Evolutionary conservation across 2,797 vertebrate species (phyloP).

Genomic region (Sebastes reedi): DNA sequence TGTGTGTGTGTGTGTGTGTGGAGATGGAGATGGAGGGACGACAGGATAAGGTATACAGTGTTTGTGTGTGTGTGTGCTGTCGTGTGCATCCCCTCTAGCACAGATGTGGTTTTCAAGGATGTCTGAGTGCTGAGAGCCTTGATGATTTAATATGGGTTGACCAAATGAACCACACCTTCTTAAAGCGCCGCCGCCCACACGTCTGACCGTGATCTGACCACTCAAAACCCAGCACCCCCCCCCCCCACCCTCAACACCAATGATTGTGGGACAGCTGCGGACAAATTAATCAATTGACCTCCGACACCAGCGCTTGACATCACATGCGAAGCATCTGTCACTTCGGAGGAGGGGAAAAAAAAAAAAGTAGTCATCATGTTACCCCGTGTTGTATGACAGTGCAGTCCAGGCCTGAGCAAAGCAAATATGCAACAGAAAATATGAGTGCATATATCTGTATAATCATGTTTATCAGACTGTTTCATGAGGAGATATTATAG

Average conservation of each 20-base stretch:
- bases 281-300: conserved; percentile 79
- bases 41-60: conserved; percentile 46
- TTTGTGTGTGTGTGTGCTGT: conserved; percentile 28
- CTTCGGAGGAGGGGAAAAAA: conserved; percentile 17
- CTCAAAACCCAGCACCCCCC: conserved; percentile 34
- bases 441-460: conserved; percentile 30
- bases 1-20: conserved; percentile 21
- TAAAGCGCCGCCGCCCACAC: conserved; percentile 45
- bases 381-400: conserved; percentile 31
- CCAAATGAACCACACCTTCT: conserved; percentile 79
- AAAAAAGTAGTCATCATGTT: conserved; percentile 48
- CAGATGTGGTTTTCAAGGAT: conserved; percentile 77
- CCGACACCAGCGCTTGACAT: conserved; percentile 66
- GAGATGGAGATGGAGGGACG: conserved; percentile 20
- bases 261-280: conserved; percentile 63
- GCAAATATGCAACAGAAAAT: conserved; percentile 25
- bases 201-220: conserved; percentile 57
- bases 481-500: conserved; percentile 29
- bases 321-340: conserved; percentile 73
- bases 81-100: conserved; percentile 39
- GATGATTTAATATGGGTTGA: conserved; percentile 81
- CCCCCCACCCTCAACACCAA: conserved; percentile 10
- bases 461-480: conserved; percentile 7
- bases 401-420: conserved; percentile 40
- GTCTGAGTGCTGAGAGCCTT: conserved; percentile 73